Conservation (phyloP, 1,140 invertebrate genomes). For the Globodera rostochiensis region DNA sequence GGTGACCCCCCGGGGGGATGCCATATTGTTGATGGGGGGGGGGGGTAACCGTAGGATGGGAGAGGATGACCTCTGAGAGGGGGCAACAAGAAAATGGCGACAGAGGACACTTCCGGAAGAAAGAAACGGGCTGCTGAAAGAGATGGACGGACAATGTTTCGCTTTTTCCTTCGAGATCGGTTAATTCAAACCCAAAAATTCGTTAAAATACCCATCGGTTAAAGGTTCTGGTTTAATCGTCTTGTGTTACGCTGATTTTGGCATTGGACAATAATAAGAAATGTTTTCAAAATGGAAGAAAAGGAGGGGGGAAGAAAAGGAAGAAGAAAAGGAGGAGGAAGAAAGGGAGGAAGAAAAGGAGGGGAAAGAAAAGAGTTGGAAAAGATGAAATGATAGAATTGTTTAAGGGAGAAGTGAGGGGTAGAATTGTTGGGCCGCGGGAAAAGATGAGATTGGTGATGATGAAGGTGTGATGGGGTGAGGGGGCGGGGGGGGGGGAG, state of each 20-base stretch:
- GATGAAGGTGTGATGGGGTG: neutral
- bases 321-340: neutral
- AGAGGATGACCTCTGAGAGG: neutral
- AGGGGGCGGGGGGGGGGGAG: neutral
- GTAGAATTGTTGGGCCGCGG: neutral
- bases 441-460: neutral
- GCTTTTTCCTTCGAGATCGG: no score
- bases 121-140: neutral
- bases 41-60: neutral
- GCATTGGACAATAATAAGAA: no score
- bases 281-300: neutral
- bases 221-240: no score
- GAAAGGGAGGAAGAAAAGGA: no score
- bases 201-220: no score
- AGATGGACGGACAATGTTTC: neutral
- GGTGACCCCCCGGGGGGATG: neutral
- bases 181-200: no score
- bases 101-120: neutral
- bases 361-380: neutral
- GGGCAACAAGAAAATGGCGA: neutral
- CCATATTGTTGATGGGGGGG: neutral
- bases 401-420: conserved; percentile 2
- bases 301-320: no score
- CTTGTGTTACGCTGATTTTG: no score
- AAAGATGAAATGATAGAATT: neutral